phyloP scores from a whole-genome alignment of 2,888 invertebrate species.

The Zygothrica quintamaculata region DNA sequence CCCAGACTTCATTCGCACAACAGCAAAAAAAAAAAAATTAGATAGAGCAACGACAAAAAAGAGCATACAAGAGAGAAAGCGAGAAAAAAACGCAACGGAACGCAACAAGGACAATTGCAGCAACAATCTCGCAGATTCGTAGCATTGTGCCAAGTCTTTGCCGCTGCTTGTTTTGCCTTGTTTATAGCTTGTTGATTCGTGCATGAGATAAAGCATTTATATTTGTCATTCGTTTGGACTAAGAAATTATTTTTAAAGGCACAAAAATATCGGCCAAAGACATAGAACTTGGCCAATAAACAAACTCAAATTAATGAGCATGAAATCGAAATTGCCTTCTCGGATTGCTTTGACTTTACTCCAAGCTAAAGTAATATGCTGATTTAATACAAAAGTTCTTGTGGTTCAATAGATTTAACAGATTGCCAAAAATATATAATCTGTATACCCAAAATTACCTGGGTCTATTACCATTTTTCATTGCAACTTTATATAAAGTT shows the following conservation, averaged over 20 bases:
- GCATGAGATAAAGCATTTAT: slow-evolving; percentile 67
- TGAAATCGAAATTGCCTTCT: slow-evolving; percentile 22
- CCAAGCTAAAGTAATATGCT: too few species aligned
- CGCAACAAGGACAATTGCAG: slow-evolving; percentile 42
- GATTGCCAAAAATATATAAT: too few species aligned
- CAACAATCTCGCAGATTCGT: slow-evolving; percentile 38
- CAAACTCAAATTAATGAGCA: slow-evolving; percentile 12
- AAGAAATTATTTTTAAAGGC: slow-evolving; percentile 31
- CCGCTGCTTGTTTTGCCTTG: slow-evolving; percentile 51
- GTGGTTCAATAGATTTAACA: too few species aligned
- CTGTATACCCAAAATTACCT: too few species aligned
- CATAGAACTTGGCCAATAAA: slow-evolving; percentile 5
- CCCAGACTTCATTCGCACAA: slow-evolving; percentile 44
- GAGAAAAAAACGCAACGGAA: slow-evolving; percentile 22
- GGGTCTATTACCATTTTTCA: too few species aligned
- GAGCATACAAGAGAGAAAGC: slow-evolving; percentile 3
- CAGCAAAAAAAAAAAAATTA: slow-evolving; percentile 13
- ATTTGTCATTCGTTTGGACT: slow-evolving; percentile 45
- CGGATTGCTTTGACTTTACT: background rate
- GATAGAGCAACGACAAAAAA: background rate
- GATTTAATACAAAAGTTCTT: too few species aligned
- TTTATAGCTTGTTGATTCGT: slow-evolving; percentile 73
- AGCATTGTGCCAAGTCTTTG: slow-evolving; percentile 43
- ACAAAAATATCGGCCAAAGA: slow-evolving; percentile 5
- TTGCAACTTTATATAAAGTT: too few species aligned